phyloP scores from a whole-genome alignment of 2,797 vertebrate genomes.

The Danio jaintianensis region DNA sequence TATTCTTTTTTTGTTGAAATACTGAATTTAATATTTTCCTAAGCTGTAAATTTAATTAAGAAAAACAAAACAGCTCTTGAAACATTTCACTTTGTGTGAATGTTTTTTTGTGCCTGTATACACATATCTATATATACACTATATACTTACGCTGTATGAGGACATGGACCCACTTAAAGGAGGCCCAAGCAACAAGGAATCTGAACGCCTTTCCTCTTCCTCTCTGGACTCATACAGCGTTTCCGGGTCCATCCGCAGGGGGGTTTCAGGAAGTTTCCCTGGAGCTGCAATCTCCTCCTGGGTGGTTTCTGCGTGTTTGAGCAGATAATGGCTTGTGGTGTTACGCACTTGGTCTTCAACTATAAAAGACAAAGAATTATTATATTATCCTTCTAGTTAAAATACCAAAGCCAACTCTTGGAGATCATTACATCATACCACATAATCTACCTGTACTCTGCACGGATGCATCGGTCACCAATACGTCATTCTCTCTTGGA shows the following conservation, averaged over 20 bases:
- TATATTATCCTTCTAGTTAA: neutral
- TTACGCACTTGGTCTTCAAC: slow-evolving; percentile 83
- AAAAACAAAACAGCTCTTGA: too few species aligned
- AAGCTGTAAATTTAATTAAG: too few species aligned
- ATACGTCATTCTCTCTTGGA: slow-evolving; percentile 83
- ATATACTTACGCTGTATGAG: slow-evolving; percentile 87
- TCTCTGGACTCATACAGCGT: slow-evolving; percentile 75
- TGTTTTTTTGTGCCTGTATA: neutral
- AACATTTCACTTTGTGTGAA: too few species aligned
- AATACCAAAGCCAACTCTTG: neutral
- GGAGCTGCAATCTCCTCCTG: slow-evolving; percentile 88
- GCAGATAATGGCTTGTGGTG: slow-evolving; percentile 90
- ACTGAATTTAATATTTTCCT: too few species aligned
- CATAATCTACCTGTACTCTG: slow-evolving; percentile 82
- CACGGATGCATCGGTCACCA: slow-evolving; percentile 84
- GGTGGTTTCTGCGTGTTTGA: slow-evolving; percentile 87
- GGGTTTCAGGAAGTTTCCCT: slow-evolving; percentile 94
- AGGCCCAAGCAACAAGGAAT: slow-evolving; percentile 83
- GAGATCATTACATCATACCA: neutral
- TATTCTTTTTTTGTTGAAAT: too few species aligned
- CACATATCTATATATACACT: too few species aligned
- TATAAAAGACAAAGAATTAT: slow-evolving; percentile 41
- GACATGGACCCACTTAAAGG: slow-evolving; percentile 84
- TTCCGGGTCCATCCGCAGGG: slow-evolving; percentile 86
- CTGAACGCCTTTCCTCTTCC: slow-evolving; percentile 75